A percentile compares a stretch with the other conserved stretches of the same genome.
These are phyloP conservation scores for Mesochorus sp. DNA, from an alignment of 2,888 invertebrate genomes.

Conservation along the genomic window DNA sequence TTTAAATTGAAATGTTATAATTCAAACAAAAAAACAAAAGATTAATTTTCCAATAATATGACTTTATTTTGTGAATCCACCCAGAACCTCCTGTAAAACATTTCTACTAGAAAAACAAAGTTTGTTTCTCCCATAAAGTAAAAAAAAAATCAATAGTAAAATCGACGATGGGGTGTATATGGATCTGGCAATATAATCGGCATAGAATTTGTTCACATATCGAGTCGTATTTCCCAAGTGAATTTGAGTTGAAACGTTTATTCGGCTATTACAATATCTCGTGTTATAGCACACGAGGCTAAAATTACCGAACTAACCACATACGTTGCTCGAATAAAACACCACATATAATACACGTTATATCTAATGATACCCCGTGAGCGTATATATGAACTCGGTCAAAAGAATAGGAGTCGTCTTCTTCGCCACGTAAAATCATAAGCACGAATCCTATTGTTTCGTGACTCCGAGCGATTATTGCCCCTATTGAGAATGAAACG, in stretches of 20 bases:
- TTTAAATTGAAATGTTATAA: neutral
- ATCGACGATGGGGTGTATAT: no score
- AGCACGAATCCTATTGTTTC: constrained; percentile 62
- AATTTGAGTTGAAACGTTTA: constrained; percentile 38
- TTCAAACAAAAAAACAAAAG: no score
- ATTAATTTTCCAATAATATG: no score
- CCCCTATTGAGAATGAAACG: constrained; percentile 29
- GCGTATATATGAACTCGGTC: neutral
- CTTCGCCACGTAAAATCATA: constrained; percentile 53
- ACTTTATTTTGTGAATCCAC: no score
- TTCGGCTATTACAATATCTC: constrained; percentile 41
- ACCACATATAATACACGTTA: neutral
- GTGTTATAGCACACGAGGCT: constrained; percentile 46
- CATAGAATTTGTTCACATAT: neutral
- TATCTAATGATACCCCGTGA: neutral
- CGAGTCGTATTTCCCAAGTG: constrained; percentile 7
- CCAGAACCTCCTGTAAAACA: no score
- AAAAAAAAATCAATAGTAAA: no score
- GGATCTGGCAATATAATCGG: no score
- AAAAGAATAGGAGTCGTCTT: constrained; percentile 34
- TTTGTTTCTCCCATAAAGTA: no score
- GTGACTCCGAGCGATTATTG: constrained; percentile 65
- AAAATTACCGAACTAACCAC: constrained; percentile 1
- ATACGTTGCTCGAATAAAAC: neutral
- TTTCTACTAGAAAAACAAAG: no score